A percentile compares a stretch with the other conserved stretches of the same genome.
These are phyloP conservation scores for Paraescarpia echinospica DNA, from an alignment of 1,140 invertebrate genomes.

Conservation along the genomic window DNA sequence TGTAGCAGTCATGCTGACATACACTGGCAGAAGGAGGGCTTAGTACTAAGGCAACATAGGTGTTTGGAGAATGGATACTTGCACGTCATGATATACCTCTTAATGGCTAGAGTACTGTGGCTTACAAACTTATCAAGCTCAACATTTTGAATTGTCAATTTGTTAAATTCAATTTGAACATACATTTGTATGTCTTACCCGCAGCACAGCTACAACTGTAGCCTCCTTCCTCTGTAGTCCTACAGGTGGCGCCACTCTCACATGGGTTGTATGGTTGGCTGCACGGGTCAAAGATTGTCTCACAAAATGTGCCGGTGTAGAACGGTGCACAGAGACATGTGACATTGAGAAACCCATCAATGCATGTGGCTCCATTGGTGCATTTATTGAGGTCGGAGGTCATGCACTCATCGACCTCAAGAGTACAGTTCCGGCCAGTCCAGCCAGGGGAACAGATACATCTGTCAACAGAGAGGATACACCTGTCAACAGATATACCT, in stretches of 20 bases:
- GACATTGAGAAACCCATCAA: constrained; percentile 12
- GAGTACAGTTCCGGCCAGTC: constrained; percentile 79
- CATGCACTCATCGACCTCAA: constrained; percentile 26
- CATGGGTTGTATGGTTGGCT: constrained; percentile 68
- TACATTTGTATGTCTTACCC: constrained; percentile 16
- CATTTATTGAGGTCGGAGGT: constrained; percentile 19
- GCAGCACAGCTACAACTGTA: constrained; percentile 61
- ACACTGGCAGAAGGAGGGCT: too few relatives aligned
- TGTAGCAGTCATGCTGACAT: too few relatives aligned
- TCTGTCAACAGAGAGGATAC: constrained; percentile 20
- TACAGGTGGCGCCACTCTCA: constrained; percentile 69
- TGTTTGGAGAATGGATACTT: too few relatives aligned
- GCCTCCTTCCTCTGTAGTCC: constrained; percentile 56
- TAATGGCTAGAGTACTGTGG: too few relatives aligned
- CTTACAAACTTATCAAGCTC: too few relatives aligned
- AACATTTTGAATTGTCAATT: too few relatives aligned
- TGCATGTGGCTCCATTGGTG: constrained; percentile 25
- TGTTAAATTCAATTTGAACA: too few relatives aligned
- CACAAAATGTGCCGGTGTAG: constrained; percentile 33
- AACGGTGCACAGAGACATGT: constrained; percentile 20
- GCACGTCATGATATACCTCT: too few relatives aligned
- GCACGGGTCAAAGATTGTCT: constrained; percentile 30
- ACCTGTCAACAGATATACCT: neutral
- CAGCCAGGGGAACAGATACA: constrained; percentile 54
- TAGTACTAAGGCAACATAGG: too few relatives aligned